Base-by-base conservation (phyloP, 2,888 invertebrate species). In the Drosophila prolongata region DNA sequence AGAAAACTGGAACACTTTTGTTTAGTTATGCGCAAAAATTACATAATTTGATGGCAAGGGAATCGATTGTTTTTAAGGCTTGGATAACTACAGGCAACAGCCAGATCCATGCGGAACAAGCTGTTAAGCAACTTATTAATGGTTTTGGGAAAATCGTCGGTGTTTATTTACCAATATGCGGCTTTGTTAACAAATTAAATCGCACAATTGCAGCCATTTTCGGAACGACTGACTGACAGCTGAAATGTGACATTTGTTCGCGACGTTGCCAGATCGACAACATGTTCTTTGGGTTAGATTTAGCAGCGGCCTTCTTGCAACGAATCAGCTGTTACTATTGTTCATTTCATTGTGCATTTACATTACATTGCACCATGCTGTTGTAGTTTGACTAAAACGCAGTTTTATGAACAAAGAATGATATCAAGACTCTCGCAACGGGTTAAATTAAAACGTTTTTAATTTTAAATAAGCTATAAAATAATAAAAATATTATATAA, bases 141-240 rank as follows among this genome's bases (percentile, higher is more conserved):
- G n/a, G 11, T 38, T 8, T 24, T 1, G 30, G 38, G 38, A 38
- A 14, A 42, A 58, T 56, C n/a, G 13, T 27, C 53, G 47, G 16
- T 35, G 44, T 57, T 77, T 83, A 79, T 91, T 94, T 93, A 96
- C 96, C 95, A 89, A 95, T 93, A 93, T 95, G 93, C 83, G 92
- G 93, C 91, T 93, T 94, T 75, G 93, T 87, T 73, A 93, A 91
- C 79, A 94, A 94, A 93, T 94, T 93, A 91, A 94, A 93, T 92
- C 96, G 95, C 89, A 94, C 94, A 91, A 96, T 93, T 84, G 94
- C 94, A 93, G 96, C 96, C 96, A 96, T 96, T 94, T 95, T 95
- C 71, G 43, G 64, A 65, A 75, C 66, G 49, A 77, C 46, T 53
- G 59, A 78, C 74, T 77, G 79, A 78, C 87, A 84, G 71, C 76